Conservation (phyloP, 23 tunicate genomes). For the Halocynthia roretzi region DNA sequence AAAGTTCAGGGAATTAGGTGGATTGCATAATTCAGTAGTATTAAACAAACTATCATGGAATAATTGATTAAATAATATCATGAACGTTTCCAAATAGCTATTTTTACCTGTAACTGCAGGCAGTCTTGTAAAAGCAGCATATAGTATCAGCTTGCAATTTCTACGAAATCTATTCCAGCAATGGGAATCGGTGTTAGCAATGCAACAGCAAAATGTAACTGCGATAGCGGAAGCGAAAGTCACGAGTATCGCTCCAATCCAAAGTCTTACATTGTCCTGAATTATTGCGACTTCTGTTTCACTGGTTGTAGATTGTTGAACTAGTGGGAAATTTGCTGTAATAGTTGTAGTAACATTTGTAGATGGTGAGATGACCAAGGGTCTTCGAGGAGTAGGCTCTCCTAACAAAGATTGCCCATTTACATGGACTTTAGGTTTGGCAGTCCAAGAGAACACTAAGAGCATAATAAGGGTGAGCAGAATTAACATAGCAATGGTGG, state of each 20-base stretch:
- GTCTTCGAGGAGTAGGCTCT: no score
- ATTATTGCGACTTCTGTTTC: constrained; percentile 5
- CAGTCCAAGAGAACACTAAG: no score
- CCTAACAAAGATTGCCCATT: no score
- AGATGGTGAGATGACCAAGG: no score
- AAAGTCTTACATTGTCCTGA: constrained; percentile 4
- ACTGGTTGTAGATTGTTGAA: neutral
- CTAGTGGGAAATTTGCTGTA: neutral
- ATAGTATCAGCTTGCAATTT: constrained; percentile 23
- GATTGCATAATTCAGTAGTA: neutral
- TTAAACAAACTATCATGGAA: neutral
- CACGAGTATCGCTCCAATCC: constrained; percentile 7
- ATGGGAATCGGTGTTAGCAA: constrained; percentile 24
- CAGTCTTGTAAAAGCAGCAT: constrained; percentile 40
- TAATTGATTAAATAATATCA: no score
- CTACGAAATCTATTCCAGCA: constrained; percentile 30
- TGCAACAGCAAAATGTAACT: constrained; percentile 33
- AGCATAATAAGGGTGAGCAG: no score
- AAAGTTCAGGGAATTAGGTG: neutral
- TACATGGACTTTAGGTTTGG: no score
- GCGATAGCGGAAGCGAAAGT: constrained; percentile 5
- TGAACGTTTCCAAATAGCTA: no score
- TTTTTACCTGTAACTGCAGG: constrained; percentile 21
- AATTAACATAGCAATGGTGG: no score
- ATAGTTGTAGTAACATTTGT: neutral